Percentiles rank a stretch among this genome's conserved stretches.
Conservation (phyloP, 2,797 vertebrate species). For the Phoeniculus purpureus region DNA sequence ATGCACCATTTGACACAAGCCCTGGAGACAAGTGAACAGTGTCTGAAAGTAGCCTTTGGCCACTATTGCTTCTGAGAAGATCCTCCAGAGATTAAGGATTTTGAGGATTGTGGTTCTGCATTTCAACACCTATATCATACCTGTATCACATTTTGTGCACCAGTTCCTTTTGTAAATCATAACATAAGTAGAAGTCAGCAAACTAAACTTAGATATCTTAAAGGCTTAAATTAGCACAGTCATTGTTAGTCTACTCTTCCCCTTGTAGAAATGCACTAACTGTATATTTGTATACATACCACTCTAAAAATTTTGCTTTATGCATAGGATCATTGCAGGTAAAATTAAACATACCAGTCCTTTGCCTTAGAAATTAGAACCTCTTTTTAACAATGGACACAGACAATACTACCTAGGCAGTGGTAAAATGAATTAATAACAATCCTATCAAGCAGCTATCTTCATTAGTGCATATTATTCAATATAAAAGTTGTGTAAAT, state of each 20-base stretch:
- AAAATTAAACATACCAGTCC: not conserved
- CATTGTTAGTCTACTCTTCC: not conserved
- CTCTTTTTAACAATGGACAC: not conserved
- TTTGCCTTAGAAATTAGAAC: not conserved
- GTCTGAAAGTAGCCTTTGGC: not conserved
- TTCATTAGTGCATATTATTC: constrained; percentile 13
- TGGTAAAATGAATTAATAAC: not conserved
- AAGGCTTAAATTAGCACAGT: not conserved
- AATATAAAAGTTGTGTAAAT: not conserved
- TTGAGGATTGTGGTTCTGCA: not conserved
- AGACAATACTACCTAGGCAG: not conserved
- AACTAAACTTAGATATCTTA: not conserved
- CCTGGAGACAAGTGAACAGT: not conserved
- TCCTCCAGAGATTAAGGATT: not conserved
- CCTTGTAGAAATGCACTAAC: not conserved
- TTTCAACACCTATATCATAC: not conserved
- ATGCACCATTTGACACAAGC: not conserved
- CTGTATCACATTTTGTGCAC: not conserved
- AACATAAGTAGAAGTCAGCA: not conserved
- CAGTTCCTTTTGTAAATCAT: not conserved
- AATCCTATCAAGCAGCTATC: not conserved
- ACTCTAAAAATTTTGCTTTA: not conserved
- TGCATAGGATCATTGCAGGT: not conserved
- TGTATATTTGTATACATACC: not conserved
- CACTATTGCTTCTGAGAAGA: not conserved